phyloP scores from a whole-genome alignment of 2,888 invertebrate species.

The Lasiommata megera region DNA sequence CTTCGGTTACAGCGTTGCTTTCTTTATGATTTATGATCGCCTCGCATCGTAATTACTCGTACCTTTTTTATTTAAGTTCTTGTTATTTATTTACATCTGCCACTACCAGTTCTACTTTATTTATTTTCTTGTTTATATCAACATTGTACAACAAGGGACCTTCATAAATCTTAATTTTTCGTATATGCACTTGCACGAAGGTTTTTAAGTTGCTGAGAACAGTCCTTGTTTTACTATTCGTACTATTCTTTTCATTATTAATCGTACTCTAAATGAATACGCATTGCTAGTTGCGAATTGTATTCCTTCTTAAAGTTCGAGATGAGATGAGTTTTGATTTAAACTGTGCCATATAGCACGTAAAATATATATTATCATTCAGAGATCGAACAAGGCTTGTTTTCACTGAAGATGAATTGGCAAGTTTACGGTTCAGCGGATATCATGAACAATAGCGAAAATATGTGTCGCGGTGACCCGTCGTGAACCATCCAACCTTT shows the following conservation, averaged over 20 bases:
- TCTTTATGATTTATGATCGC: slow-evolving; percentile 69
- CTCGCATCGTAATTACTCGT: slow-evolving; percentile 50
- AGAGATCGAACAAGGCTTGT: slow-evolving; percentile 50
- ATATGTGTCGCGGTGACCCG: slow-evolving; percentile 43
- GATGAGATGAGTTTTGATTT: neutral
- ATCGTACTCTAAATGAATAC: too few species aligned
- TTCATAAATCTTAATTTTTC: too few species aligned
- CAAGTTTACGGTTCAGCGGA: slow-evolving; percentile 38
- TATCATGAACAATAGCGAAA: slow-evolving; percentile 44
- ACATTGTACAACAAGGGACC: neutral
- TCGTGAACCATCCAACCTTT: slow-evolving; percentile 42
- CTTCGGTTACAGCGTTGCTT: slow-evolving; percentile 63
- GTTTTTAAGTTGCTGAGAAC: too few species aligned
- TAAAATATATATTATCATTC: slow-evolving; percentile 48
- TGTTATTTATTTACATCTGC: slow-evolving; percentile 34
- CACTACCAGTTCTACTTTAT: slow-evolving; percentile 4
- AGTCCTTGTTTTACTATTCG: too few species aligned
- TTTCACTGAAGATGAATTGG: slow-evolving; percentile 64
- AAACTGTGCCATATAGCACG: slow-evolving; percentile 29
- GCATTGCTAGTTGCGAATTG: too few species aligned
- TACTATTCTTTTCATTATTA: too few species aligned
- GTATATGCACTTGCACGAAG: too few species aligned
- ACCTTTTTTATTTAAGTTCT: slow-evolving; percentile 41
- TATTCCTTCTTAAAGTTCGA: too few species aligned
- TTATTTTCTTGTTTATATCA: slow-evolving; percentile 1